phyloP scores from a whole-genome alignment of 2,888 invertebrate genomes.

The Drosophila rellima region DNA sequence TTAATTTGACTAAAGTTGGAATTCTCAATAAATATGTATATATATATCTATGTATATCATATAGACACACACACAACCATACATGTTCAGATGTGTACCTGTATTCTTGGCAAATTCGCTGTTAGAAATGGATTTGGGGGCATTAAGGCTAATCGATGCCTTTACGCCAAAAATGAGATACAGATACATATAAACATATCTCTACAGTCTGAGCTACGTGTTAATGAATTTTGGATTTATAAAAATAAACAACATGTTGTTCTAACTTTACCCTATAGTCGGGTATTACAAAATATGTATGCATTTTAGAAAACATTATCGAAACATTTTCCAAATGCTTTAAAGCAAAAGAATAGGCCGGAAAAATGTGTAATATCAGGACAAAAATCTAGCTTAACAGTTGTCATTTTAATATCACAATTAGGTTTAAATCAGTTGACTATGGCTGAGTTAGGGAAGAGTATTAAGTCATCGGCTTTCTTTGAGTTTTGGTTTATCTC shows the following conservation, averaged over 20 bases:
- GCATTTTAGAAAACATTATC: neutral
- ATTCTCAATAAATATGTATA: slow-evolving; percentile 16
- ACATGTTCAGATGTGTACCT: slow-evolving; percentile 25
- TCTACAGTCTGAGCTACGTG: slow-evolving; percentile 8
- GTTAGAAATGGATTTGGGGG: slow-evolving; percentile 56
- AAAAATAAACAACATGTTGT: slow-evolving; percentile 49
- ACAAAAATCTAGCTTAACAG: neutral
- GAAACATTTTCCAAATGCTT: neutral
- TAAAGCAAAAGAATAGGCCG: neutral
- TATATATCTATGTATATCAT: slow-evolving; percentile 9
- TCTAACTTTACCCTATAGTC: neutral
- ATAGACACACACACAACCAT: neutral
- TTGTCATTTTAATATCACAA: neutral
- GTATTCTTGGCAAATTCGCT: slow-evolving; percentile 36
- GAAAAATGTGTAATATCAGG: neutral
- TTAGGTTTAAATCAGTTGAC: neutral
- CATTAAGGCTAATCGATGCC: slow-evolving; percentile 68
- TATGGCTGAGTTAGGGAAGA: neutral
- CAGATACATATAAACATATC: slow-evolving; percentile 7
- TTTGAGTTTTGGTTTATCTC: neutral
- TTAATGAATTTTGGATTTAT: slow-evolving; percentile 50
- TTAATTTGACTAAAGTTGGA: slow-evolving; percentile 61
- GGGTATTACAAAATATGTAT: neutral
- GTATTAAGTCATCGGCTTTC: neutral
- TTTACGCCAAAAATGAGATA: slow-evolving; percentile 40